Evolutionary conservation across 2,888 invertebrate genomes (phyloP), one percentile per base, ranked within the genome.

Genomic region (Tenodera sinensis): DNA sequence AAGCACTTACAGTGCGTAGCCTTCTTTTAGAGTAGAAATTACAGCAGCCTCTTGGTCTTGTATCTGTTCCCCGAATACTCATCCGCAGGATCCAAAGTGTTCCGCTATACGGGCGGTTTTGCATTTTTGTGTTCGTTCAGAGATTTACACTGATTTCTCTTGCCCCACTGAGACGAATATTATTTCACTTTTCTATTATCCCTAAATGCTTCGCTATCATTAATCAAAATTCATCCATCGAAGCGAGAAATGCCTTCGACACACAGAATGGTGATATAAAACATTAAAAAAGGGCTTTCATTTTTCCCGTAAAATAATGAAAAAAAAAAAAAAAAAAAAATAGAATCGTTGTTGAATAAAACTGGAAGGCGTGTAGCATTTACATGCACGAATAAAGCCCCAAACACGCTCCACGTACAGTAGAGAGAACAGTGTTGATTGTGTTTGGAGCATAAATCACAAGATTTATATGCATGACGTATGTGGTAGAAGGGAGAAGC

Each of bases 401-500:
- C 54, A 71, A 71, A 71, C 54, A 71, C 54, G 54, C 54, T 71
- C 54, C 54, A 71, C 54, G 54, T 71, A 71, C 54, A 71, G 54
- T 71, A 71, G 54, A 71, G 54, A 87, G 87, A 34, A 82, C 87
- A 83, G 83, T 87, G 87, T 81, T 87, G 87, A 87, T 87, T 81
- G 87, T 34, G 87, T 87, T 42, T 81, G n/a, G 34, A 82, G 27
- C 12, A 87, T 87, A 87, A 87, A 87, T 87, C 82, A 87, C 42
- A 82, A 83, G 87, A 87, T 87, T 87, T 87, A 87, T 87, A 87
- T 87, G 83, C 87, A 87, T 87, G 87, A 87, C 87, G 83, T 87
- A 87, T 71, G 54, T 71, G 54, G 54, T 83, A 83, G 82, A 42
- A 82, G 25, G 87, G 34, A 83, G 87, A 30, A 87, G 87, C 86